Evolutionary conservation across 2,797 vertebrate genomes (phyloP), one percentile per base, ranked within the genome.

Genomic region (Pseudopleuronectes americanus): DNA sequence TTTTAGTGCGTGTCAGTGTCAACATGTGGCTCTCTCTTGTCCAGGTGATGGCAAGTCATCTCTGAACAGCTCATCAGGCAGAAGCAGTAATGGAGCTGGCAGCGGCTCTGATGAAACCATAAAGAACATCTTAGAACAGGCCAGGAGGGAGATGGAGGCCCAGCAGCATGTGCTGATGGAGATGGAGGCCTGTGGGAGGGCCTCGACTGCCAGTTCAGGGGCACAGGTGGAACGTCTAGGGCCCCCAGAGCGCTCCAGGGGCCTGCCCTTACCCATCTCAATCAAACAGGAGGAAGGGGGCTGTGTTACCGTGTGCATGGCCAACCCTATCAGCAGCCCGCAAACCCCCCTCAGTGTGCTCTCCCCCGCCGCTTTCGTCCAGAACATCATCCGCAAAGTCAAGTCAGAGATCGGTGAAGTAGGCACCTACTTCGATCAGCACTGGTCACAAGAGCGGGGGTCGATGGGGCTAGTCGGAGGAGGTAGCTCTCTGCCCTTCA

Each of bases 351-450:
- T 99, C 76, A 95, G 96, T 0, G 96, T 97, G 41, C 95, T 99
- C 13, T 99, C 97, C 0, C 98, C 97, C 0, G 98, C 97, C 0
- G 97, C 96, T 65, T 99, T 99, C 0, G 98, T 99, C 47, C 98
- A 99, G 90, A 99, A 96, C 92, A 99, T 99, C 86, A 99, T 99
- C 87, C 96, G 96, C 3, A 98, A 98, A 89, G 98, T 99, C 74
- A 99, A 99, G 87, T 97, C 97, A 0, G 98, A 99, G 90, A 99
- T 99, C 0, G 98, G 97, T 0, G 97, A 99, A 0, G 96, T 95
- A 0, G 96, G 98, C 59, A 93, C 96, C 49, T 99, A 97, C 87
- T 99, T 99, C 0, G 97, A 99, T 86, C 97, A 99, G 89, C 98
- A 99, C 91, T 99, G 98, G 98, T 97, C 97, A 0, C 94, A 96